Percentiles rank a stretch among this genome's conserved stretches.
phyloP scores from a whole-genome alignment of 2,888 invertebrate genomes.

The Tribolium freemani region DNA sequence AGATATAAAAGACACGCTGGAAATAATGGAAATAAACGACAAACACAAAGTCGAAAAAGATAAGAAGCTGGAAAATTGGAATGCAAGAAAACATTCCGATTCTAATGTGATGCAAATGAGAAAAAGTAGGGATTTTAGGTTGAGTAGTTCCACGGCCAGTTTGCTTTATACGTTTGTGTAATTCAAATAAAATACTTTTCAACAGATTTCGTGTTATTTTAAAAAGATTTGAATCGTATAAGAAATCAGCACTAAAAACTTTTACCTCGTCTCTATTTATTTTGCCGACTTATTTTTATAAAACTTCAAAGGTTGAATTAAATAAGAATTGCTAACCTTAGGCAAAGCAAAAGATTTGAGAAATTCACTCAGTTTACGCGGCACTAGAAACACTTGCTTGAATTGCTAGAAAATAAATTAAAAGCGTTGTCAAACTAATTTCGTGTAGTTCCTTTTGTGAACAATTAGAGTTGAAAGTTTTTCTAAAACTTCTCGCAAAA shows the following conservation, averaged over 20 bases:
- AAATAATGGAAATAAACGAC: slow-evolving; percentile 53
- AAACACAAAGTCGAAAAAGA: slow-evolving; percentile 49
- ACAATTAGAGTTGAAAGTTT: slow-evolving; percentile 21
- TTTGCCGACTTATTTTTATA: slow-evolving; percentile 24
- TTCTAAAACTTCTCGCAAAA: slow-evolving; percentile 4
- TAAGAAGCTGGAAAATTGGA: slow-evolving; percentile 48
- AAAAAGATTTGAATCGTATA: slow-evolving; percentile 48
- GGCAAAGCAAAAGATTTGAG: slow-evolving; percentile 2
- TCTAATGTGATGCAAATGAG: slow-evolving; percentile 56
- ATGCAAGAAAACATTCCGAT: slow-evolving; percentile 55
- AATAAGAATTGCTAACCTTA: slow-evolving; percentile 20
- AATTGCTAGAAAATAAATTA: slow-evolving; percentile 7
- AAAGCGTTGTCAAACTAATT: slow-evolving; percentile 3
- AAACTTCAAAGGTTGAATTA: slow-evolving; percentile 36
- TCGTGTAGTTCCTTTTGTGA: not conserved
- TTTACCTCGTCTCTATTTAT: slow-evolving; percentile 24
- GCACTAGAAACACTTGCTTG: not conserved
- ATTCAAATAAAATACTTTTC: slow-evolving; percentile 55
- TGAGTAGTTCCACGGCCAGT: slow-evolving; percentile 44
- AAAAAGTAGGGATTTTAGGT: slow-evolving; percentile 52
- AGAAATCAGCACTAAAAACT: slow-evolving; percentile 46
- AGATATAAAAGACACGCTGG: slow-evolving; percentile 52
- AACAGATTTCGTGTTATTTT: slow-evolving; percentile 54
- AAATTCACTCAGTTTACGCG: not conserved
- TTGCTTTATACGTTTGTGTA: slow-evolving; percentile 50